Base-by-base conservation (phyloP, 2,113 vertebrate species). In the Lagopus muta region DNA sequence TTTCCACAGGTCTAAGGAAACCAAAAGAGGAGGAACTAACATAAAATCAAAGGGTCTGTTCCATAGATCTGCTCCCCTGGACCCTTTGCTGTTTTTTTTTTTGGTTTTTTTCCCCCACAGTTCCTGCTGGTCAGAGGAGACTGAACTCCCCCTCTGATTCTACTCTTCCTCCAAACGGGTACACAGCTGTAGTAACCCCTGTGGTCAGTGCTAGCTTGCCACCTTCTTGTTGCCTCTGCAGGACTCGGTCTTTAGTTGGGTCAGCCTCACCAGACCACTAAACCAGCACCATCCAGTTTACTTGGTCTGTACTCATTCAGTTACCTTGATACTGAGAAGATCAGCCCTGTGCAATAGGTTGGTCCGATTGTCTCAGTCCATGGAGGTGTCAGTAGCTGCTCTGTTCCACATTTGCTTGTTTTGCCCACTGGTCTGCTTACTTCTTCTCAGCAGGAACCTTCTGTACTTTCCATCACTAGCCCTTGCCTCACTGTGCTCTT, bases 401-500 rank as follows among this genome's bases (percentile, higher is more conserved):
- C 28, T 65, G 43, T 30, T 75, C 69, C 58, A 42, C 60, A 12
- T 60, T 80, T 77, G 28, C 34, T 42, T 67, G 58, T 3, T 60
- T 83, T 75, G 13, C 42, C 52, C 32, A 5, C 48, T 73, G n/a
- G 10, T 70, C 45, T 82, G 0, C 84, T 86, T 89, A 67, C 50
- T 75, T 9, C 60, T 36, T 0, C 58, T 73, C 82, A 61, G 8
- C 72, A 85, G 89, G 43, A 80, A 73, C 47, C 66, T 84, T 0
- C 70, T 80, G 78, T 69, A 55, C 72, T 79, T 82, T 42, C 40
- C 36, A 85, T 80, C 69, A 81, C 57, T 65, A 90, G 86, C 61
- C 88, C 43, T 88, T 93, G 91, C 80, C 80, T 88, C 89, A 43
- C 86, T 6, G 20, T 91, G 89, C 92, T 90, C 18, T 1, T 20